Evolutionary conservation across 2,113 vertebrate species (phyloP), one percentile per base, ranked within the genome.

Genomic region (Xyrauchen texanus): DNA sequence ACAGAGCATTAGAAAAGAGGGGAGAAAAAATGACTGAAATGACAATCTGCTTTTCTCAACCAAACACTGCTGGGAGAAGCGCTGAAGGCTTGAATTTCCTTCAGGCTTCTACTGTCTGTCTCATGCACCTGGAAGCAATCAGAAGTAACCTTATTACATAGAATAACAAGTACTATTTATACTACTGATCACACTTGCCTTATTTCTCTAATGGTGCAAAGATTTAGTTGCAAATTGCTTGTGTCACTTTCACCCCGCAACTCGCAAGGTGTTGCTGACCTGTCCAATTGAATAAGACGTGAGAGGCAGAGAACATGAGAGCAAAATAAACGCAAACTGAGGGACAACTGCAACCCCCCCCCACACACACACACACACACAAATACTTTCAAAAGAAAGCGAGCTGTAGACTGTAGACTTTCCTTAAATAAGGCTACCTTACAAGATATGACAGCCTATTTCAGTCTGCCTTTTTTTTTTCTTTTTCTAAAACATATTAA

Each of bases 241-340:
- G 53, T 77, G 85, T 81, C 77, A 81, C 79, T 79, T 81, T 78
- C 12, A 9, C 21, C 44, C 79, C 7, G 6, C 49, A 70, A 68
- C 83, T 80, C 58, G 61, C 77, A 80, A 85, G 77, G 83, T 82
- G 80, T 80, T 82, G 51, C 68, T 82, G 80, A 82, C 77, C 68
- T 85, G 73, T 77, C 80, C 73, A 62, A 60, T 8, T 12, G 65
- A 85, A 85, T 82, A 76, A 85, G 53, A 57, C 55, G 57, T 49
- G 57, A 55, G 63, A 65, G 13, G 13, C 55, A 68, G 67, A 51
- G 78, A 71, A 61, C 15, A 67, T 65, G 66, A 34, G 21, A 34
- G 21, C 21, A 3, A 34, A 34, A 34, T 1, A 34, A 34, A 34
- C 21, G 0, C 0, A 68, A 78, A 51, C 10, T 3, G 52, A 4